Base-by-base conservation (phyloP, 2,113 vertebrate species). In the Corythornis madagascariensis region DNA sequence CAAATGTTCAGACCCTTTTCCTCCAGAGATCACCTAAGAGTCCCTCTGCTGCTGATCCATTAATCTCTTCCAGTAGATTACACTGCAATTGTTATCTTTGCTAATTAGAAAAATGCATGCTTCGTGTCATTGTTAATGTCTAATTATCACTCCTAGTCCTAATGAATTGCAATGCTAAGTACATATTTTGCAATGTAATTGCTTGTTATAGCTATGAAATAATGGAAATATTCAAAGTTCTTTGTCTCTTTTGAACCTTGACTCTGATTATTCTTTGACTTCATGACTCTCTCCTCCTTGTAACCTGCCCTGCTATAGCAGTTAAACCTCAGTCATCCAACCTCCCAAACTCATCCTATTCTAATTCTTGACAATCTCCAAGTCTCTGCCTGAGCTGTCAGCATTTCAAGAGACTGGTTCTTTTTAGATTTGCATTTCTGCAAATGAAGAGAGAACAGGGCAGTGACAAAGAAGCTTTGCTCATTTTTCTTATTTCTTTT, bases 51-150 rank as follows among this genome's bases (percentile, higher is more conserved):
- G 35, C 65, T 53, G n/a, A 64, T 56, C 43, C 73, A 28, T 47
- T 59, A 47, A 24, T 38, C 64, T 60, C 33, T 53, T 67, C 47
- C 83, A n/a, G 33, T 56, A 79, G 76, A 24, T 86, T 72, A 53
- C 52, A n/a, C 42, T 1, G 24, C 28, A 50, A 13, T 33, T 52
- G 48, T 90, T 90, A 60, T 91, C 83, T 86, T 28, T 80, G 64
- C 72, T 95, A 88, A 90, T 48, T 57, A 48, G 88, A 78, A 95
- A 94, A 94, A 86, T 16, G 16, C 86, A 86, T 60, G 29, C 21
- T 85, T 52, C 6, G 0, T 75, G 72, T 83, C 10, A 71, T 42
- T 56, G 22, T 76, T 86, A 2, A 35, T 74, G 65, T 65, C 56
- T 55, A 77, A 8, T 88, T 80, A 81, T 92, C 86, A 31, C 83